These are phyloP conservation scores for Tortricodes alternella DNA, from an alignment of 2,888 invertebrate species.

Conservation along the genomic window DNA sequence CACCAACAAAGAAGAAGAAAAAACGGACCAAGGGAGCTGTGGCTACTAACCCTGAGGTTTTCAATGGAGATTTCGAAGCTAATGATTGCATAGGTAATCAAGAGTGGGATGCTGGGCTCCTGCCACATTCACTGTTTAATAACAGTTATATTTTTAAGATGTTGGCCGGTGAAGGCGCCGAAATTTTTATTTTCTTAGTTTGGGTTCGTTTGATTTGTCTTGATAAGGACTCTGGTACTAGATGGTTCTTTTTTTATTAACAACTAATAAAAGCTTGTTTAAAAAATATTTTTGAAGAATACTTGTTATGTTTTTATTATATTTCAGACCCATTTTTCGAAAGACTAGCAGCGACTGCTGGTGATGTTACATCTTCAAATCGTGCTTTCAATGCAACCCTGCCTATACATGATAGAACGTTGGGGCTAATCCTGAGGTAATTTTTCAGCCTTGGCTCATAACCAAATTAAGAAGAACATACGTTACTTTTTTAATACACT, in stretches of 20 bases:
- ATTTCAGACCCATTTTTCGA: constrained; percentile 83
- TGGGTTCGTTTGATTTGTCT: too few species aligned
- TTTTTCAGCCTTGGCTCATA: too few species aligned
- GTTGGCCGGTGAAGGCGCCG: too few species aligned
- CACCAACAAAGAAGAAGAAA: constrained; percentile 64
- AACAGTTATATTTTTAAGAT: too few species aligned
- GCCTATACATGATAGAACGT: constrained; percentile 72
- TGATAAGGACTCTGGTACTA: too few species aligned
- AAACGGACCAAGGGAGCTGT: constrained; percentile 68
- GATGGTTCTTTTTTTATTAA: too few species aligned
- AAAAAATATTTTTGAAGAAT: not conserved
- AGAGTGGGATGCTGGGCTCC: too few species aligned
- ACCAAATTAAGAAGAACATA: too few species aligned
- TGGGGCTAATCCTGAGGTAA: constrained; percentile 70
- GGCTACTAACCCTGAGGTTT: constrained; percentile 63
- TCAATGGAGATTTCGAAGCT: constrained; percentile 73
- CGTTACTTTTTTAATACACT: too few species aligned
- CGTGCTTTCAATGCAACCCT: constrained; percentile 83
- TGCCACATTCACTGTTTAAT: too few species aligned
- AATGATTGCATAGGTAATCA: constrained; percentile 68
- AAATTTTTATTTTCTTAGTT: too few species aligned
- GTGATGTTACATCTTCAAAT: constrained; percentile 84
- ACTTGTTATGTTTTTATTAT: constrained; percentile 3
- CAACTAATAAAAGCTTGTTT: not conserved
- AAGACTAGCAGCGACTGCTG: constrained; percentile 81